phyloP scores from a whole-genome alignment of 2,797 vertebrate genomes.

The Lacerta agilis region DNA sequence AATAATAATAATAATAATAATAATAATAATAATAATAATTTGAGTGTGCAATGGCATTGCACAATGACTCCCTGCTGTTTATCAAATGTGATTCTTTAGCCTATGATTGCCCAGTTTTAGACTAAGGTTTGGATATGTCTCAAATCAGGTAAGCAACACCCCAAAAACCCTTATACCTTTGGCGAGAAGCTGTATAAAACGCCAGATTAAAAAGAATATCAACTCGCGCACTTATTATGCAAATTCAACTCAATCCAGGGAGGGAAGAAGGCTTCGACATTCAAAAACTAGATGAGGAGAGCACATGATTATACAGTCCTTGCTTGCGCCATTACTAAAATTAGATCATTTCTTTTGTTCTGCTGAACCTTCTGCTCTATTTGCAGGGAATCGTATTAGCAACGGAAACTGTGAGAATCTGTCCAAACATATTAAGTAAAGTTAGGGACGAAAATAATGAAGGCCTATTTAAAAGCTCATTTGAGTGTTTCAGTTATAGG shows the following conservation, averaged over 20 bases:
- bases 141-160: conserved; percentile 46
- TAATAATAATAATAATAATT: no score
- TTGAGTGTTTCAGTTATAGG: conserved; percentile 43
- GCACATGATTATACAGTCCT: conserved; percentile 59
- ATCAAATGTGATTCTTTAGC: conserved; percentile 13
- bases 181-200: conserved; percentile 44
- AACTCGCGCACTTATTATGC: conserved; percentile 39
- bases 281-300: conserved; percentile 61
- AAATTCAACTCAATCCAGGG: conserved; percentile 65
- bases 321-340: conserved; percentile 73
- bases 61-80: conserved; percentile 47
- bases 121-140: conserved; percentile 58
- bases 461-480: conserved; percentile 59
- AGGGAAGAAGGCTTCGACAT: conserved; percentile 62
- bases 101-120: conserved; percentile 26
- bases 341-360: conserved; percentile 76
- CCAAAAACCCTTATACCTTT: conserved; percentile 47
- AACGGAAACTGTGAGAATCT: conserved; percentile 75
- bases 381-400: conserved; percentile 76
- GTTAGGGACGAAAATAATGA: conserved; percentile 60
- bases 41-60: not conserved
- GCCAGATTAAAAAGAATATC: not conserved
- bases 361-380: conserved; percentile 77
- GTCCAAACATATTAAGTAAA: conserved; percentile 68
- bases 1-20: no score